These are phyloP conservation scores for Taurulus bubalis DNA, from an alignment of 2,113 vertebrate genomes.

Conservation along the genomic window DNA sequence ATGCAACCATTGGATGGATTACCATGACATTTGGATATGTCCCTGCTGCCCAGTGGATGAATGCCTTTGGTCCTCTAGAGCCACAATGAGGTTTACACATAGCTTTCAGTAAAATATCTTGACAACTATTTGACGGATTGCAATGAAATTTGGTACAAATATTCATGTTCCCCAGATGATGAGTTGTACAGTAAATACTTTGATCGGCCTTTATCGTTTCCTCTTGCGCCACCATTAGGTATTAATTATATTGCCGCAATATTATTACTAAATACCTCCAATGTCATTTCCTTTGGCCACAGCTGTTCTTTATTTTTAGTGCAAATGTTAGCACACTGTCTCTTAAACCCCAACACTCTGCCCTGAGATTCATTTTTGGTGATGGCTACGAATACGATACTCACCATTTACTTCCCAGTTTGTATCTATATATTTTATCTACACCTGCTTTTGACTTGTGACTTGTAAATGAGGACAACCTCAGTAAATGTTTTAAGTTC, in stretches of 20 bases:
- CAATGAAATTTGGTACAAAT: not conserved
- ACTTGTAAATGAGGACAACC: no score
- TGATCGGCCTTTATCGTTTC: not conserved
- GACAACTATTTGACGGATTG: not conserved
- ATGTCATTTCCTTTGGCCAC: not conserved
- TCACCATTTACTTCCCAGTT: no score
- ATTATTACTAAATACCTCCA: not conserved
- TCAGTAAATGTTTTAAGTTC: no score
- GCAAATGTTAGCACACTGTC: no score
- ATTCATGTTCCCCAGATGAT: not conserved
- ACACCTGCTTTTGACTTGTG: no score
- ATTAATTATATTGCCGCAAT: not conserved
- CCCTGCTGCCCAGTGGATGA: not conserved
- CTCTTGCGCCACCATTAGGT: not conserved
- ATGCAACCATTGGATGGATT: not conserved
- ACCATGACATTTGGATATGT: not conserved
- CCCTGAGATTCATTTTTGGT: no score
- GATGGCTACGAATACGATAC: no score
- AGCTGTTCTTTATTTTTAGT: not conserved
- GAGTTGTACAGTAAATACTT: not conserved
- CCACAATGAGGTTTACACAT: not conserved
- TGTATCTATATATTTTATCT: no score
- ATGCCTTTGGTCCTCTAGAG: not conserved
- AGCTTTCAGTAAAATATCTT: not conserved
- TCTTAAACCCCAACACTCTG: no score